phyloP scores from a whole-genome alignment of 2,797 vertebrate species.

The Crenichthys baileyi region DNA sequence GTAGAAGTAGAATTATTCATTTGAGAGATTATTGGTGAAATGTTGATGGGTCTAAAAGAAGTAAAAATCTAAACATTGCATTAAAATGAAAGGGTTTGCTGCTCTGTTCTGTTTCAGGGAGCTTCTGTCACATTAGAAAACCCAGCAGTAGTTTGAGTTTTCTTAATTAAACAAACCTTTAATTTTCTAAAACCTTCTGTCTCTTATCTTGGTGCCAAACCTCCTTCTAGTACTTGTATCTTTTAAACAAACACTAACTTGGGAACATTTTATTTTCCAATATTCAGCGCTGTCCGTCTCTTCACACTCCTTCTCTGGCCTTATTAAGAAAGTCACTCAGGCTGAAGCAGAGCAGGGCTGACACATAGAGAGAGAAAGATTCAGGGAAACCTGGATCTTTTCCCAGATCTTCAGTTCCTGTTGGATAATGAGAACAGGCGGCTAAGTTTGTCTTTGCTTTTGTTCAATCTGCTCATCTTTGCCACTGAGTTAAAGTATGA shows the following conservation, averaged over 20 bases:
- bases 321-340: constrained; percentile 65
- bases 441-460: constrained; percentile 23
- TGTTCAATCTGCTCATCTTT: constrained; percentile 28
- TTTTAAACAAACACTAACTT: constrained; percentile 41
- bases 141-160: constrained; percentile 9
- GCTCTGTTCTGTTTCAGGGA: background rate
- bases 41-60: background rate
- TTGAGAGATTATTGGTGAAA: background rate
- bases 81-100: background rate
- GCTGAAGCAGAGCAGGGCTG: constrained; percentile 33
- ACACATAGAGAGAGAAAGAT: constrained; percentile 25
- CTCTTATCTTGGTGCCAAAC: background rate
- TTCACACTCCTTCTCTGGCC: constrained; percentile 47
- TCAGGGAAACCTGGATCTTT: constrained; percentile 36
- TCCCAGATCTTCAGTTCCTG: constrained; percentile 67
- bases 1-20: background rate
- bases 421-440: constrained; percentile 47
- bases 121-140: background rate
- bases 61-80: background rate
- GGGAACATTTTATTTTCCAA: constrained; percentile 17
- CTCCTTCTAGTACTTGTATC: background rate
- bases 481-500: constrained; percentile 14
- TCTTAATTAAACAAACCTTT: constrained; percentile 21
- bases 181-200: constrained; percentile 4
- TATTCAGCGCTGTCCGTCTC: constrained; percentile 10